Base-by-base conservation (phyloP, 2,113 vertebrate species). In the Climacteris rufus region DNA sequence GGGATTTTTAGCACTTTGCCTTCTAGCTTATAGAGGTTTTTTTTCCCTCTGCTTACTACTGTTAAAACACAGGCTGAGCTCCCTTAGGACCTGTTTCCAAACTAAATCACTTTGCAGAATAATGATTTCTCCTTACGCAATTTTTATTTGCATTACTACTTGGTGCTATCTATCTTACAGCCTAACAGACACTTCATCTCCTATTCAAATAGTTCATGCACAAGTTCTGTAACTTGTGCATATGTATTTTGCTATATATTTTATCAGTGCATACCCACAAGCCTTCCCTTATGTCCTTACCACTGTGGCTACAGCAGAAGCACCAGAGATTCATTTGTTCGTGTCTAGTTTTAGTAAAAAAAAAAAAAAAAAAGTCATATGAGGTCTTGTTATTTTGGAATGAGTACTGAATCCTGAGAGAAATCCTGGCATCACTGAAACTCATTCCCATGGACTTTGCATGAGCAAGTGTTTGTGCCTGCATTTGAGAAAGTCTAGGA, bases 381-480 rank as follows among this genome's bases (percentile, higher is more conserved):
- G 25, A 71, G 3, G 6, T 60, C 54, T 80, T 2, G 0, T 10
- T 59, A 50, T 64, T 80, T 87, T 64, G 54, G 89, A 83, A 82
- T 33, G 20, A 72, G 19, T 71, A 90, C 63, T 82, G 52, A 82
- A 82, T 70, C 47, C 3, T 68, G 40, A 30, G 16, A 64, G 49
- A 92, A 88, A 86, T 89, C 10, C 20, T 39, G 20, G 12, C 56
- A 12, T 65, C 54, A 39, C 37, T 83, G 72, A 35, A 69, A 81
- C 18, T 72, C 28, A 42, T 5, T 70, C 7, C 24, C 25, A 10
- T 9, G 17, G 78, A 37, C 37, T 93, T 89, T 28, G 61, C 49
- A 56, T 0, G 0, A 88, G 19, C 47, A 66, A 27, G 37, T 21
- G 33, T 75, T 94, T 8, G 1, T 71, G 24, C 16, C 31, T 63